Evolutionary conservation across 2,888 invertebrate species (phyloP).

Genomic region (Rhabditoides inermis): DNA sequence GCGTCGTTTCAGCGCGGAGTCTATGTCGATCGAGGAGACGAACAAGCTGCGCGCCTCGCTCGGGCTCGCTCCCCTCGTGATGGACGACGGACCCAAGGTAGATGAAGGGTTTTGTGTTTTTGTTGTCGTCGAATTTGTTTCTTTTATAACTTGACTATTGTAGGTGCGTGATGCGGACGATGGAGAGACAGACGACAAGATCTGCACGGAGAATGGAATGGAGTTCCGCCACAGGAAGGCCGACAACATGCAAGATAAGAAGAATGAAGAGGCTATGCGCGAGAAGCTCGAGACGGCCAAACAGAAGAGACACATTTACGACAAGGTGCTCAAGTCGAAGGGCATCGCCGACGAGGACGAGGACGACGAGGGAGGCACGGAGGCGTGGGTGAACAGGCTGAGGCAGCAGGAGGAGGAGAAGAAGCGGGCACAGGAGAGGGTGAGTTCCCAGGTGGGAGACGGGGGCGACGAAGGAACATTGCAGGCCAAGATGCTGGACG

Average conservation of each 20-base stretch:
- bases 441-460: slow-evolving; percentile 1
- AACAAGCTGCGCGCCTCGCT: slow-evolving; percentile 76
- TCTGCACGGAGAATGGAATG: slow-evolving; percentile 57
- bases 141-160: background rate
- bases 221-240: slow-evolving; percentile 58
- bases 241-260: slow-evolving; percentile 60
- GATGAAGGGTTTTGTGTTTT: background rate
- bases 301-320: slow-evolving; percentile 71
- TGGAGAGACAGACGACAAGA: slow-evolving; percentile 49
- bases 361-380: slow-evolving; percentile 12
- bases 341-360: slow-evolving; percentile 39
- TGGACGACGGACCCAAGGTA: slow-evolving; percentile 49
- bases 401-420: slow-evolving; percentile 71
- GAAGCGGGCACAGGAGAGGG: slow-evolving; percentile 70
- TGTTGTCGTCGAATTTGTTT: background rate
- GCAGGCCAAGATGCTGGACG: slow-evolving; percentile 82
- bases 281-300: slow-evolving; percentile 69
- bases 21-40: slow-evolving; percentile 49
- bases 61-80: slow-evolving; percentile 81
- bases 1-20: slow-evolving; percentile 17
- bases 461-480: background rate
- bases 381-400: slow-evolving; percentile 72
- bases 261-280: slow-evolving; percentile 71
- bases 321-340: slow-evolving; percentile 48
- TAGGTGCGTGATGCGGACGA: slow-evolving; percentile 36